Evolutionary conservation across 2,888 invertebrate genomes (phyloP), one percentile per base, ranked within the genome.

Genomic region (Eugnorisma glareosa): DNA sequence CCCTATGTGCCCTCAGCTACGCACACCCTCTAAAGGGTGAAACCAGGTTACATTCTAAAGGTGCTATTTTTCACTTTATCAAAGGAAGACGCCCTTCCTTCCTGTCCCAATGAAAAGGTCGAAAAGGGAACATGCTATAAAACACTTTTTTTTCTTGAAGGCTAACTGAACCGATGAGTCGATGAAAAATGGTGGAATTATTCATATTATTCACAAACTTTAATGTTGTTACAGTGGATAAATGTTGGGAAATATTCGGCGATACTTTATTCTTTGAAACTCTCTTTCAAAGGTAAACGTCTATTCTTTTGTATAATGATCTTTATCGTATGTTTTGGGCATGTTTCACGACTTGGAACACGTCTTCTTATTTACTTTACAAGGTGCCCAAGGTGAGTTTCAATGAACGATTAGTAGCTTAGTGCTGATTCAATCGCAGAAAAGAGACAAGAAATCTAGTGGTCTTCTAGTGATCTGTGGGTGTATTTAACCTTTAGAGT

Each of bases 31-130:
- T 89, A 91, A 91, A 93, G 92, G 92, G 92, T 91, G 87, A 91
- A 84, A 92, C 90, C 92, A 91, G 91, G 93, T 92, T 91, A 93
- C 89, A 92, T 93, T 93, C 91, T 92, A 90, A 91, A 93, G 92
- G 92, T 91, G 93, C 94, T 95, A 95, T 95, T 95, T 95, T 95
- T 96, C 95, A 95, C 92, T 94, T 94, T 95, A 95, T 96, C 95
- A 96, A 96, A 96, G 93, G 94, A 93, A 93, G 93, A 91, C 93
- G 89, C 92, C 94, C 93, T 94, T 94, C 93, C 95, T 94, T 95
- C 94, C 95, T 93, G 93, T 90, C 84, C 89, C 92, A 92, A 91
- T 93, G 93, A 93, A 95, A 94, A 92, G 93, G 94, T 93, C 93
- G 91, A 94, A 93, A 93, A 92, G 93, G 94, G 94, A 93, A 92